These are phyloP conservation scores for Lymantria monacha DNA, from an alignment of 2,888 invertebrate genomes.

Conservation along the genomic window DNA sequence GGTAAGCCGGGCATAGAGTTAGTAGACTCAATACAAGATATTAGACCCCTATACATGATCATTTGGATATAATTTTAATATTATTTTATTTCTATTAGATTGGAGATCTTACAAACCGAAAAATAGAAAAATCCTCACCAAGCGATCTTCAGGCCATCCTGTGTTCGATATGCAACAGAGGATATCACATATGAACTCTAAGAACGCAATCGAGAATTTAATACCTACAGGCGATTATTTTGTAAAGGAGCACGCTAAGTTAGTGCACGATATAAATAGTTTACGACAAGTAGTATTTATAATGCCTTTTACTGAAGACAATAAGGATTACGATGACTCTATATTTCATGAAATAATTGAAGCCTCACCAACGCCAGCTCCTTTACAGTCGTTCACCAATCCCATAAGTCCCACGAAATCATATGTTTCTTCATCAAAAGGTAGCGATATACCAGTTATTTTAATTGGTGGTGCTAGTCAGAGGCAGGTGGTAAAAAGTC, in stretches of 20 bases:
- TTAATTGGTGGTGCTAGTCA: conserved; percentile 63
- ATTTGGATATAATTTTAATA: neutral
- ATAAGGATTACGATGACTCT: conserved; percentile 68
- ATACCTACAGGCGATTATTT: conserved; percentile 29
- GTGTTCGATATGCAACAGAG: conserved; percentile 12
- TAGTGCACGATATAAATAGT: conserved; percentile 74
- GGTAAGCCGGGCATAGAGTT: too few relatives aligned
- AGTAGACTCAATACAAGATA: too few relatives aligned
- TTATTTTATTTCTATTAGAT: conserved; percentile 21
- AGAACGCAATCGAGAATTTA: conserved; percentile 22
- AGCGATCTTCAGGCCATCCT: conserved; percentile 23
- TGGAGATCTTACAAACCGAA: conserved; percentile 32
- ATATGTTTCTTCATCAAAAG: conserved; percentile 37
- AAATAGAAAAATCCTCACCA: conserved; percentile 19
- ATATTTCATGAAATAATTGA: conserved; percentile 69
- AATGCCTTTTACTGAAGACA: conserved; percentile 56
- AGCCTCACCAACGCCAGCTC: conserved; percentile 47
- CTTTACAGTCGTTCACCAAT: conserved; percentile 2
- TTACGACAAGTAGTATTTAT: conserved; percentile 62
- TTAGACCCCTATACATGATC: too few relatives aligned
- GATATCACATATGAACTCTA: conserved; percentile 14
- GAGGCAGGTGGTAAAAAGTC: conserved; percentile 52
- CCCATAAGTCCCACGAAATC: conserved; percentile 17
- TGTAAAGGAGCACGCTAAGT: conserved; percentile 69
- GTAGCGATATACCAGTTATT: conserved; percentile 55